Base-by-base conservation (phyloP, 2,888 invertebrate species). In the Drosophila parthenogenetica region DNA sequence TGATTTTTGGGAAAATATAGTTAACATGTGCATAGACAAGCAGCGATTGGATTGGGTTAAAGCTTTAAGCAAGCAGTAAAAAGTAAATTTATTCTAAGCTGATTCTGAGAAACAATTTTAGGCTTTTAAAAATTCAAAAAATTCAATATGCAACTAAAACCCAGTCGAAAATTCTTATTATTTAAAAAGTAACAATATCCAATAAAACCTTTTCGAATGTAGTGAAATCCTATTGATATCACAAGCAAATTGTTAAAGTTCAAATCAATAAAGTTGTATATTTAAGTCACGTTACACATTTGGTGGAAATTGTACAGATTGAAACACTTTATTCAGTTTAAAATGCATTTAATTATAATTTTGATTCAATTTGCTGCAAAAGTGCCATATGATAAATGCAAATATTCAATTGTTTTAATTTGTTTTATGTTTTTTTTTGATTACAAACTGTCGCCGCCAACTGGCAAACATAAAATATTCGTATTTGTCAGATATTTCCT, bases 281-380 rank as follows among this genome's bases (percentile, higher is more conserved):
- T 54, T 42, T 19, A 35, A 32, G 54, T 43, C 19, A 45, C 43
- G 2, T 45, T 42, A 10, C 8, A 32, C 10, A 43, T 29, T 29
- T 19, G n/a, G 17, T 32, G 7, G 11, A 32, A 45, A 35, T 45
- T 48, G 22, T 68, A 64, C 58, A 64, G 40, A 51, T 64, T 32
- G 25, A 72, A 72, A 75, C 58, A 39, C 50, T 76, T 72, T 75
- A 76, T 75, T 75, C 32, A 72, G 43, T 68, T 64, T 39, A 29
- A 71, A 45, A 57, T 42, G 50, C 53, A 63, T 74, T 69, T 73
- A 73, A 60, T 68, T 72, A 79, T 67, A 74, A 73, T 83, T 79
- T 87, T 69, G 73, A 74, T 82, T 84, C 65, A 69, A 83, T 79
- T 83, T 74, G 73, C 76, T 64, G 77, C 77, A 77, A 70, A 73